Conservation (phyloP, 1,140 invertebrate genomes). For the Drosophila sechellia region DNA sequence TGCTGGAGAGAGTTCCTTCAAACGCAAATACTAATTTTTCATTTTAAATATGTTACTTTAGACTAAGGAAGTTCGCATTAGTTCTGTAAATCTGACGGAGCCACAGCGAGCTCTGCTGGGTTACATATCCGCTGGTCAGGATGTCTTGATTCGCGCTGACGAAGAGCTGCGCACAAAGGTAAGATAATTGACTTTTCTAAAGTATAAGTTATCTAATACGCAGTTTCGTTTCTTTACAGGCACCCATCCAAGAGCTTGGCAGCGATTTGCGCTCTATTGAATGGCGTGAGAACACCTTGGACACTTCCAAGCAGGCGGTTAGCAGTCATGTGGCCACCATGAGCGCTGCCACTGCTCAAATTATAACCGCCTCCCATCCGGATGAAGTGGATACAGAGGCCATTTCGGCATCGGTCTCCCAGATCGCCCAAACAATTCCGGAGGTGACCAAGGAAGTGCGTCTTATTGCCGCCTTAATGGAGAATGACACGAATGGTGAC, state of each 20-base stretch:
- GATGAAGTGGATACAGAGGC: conserved; percentile 97
- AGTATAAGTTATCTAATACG: not conserved
- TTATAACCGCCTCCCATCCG: conserved; percentile 92
- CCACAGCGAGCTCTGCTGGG: conserved; percentile 96
- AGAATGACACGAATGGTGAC: conserved; percentile 92
- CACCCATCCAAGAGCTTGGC: conserved; percentile 89
- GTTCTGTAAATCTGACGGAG: conserved; percentile 91
- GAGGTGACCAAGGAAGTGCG: conserved; percentile 97
- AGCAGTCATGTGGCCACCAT: conserved; percentile 98
- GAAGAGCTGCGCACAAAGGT: conserved; percentile 89
- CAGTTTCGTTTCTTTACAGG: conserved; percentile 80
- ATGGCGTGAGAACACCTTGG: conserved; percentile 97
- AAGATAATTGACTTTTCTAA: not conserved
- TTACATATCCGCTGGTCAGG: conserved; percentile 94
- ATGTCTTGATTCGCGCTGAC: conserved; percentile 94
- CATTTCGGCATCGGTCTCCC: conserved; percentile 97
- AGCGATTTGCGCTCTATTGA: conserved; percentile 93
- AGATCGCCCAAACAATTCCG: conserved; percentile 97
- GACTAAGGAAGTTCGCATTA: conserved; percentile 94
- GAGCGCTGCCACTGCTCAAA: conserved; percentile 99
- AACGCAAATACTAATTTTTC: not conserved
- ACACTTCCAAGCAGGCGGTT: conserved; percentile 98
- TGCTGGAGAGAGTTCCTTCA: not conserved
- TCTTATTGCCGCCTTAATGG: conserved; percentile 97
- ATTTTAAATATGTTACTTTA: conserved; percentile 73